These are phyloP conservation scores for Nycticebus coucang DNA, from an alignment of 2,113 vertebrate species.

Conservation along the genomic window DNA sequence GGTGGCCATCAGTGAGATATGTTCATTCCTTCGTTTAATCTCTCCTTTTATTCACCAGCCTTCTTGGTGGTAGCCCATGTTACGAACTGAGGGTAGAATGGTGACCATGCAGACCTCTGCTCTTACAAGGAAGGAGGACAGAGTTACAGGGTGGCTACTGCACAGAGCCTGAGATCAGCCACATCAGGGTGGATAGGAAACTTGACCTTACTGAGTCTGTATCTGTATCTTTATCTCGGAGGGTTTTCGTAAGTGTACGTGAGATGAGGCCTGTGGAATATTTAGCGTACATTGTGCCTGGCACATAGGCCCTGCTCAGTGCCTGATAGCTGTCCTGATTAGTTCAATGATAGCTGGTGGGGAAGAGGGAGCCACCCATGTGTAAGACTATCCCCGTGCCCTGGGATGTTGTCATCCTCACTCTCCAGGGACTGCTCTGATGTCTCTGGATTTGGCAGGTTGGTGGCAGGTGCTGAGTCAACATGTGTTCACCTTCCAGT, in stretches of 20 bases:
- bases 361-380: background rate
- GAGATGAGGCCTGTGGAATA: background rate
- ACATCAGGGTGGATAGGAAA: background rate
- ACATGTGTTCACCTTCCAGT: accelerated
- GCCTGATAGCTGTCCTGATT: background rate
- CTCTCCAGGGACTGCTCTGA: too few species aligned
- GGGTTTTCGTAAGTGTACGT: background rate
- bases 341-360: background rate
- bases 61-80: background rate
- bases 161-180: background rate
- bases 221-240: background rate
- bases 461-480: background rate
- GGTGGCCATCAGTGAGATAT: background rate
- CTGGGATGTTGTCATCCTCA: background rate
- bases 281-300: too few species aligned
- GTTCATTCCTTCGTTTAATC: background rate
- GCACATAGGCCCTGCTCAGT: accelerated
- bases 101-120: background rate
- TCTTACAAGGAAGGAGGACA: accelerated
- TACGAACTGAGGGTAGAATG: accelerated
- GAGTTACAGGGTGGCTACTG: accelerated
- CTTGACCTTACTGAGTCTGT: accelerated
- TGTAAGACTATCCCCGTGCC: background rate
- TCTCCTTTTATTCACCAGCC: background rate
- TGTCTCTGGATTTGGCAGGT: background rate